Percentiles rank a stretch among this genome's conserved stretches.
These are phyloP conservation scores for Passer montanus DNA, from an alignment of 2,113 vertebrate species.

Conservation along the genomic window DNA sequence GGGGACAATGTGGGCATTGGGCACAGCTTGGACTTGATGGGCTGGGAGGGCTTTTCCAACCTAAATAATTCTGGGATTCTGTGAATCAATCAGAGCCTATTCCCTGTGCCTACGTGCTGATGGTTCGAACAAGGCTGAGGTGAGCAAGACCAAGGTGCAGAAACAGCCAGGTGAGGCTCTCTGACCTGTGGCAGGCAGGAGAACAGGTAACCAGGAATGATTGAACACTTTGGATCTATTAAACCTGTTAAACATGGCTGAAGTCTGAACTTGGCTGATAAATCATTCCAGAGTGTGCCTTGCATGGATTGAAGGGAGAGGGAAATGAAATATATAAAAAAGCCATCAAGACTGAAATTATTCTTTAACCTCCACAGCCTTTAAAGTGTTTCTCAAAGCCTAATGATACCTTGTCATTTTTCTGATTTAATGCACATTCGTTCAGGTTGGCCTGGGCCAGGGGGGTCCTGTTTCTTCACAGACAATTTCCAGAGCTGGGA, in stretches of 20 bases:
- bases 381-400: background rate
- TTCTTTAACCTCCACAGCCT: background rate
- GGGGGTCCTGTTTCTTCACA: background rate
- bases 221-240: background rate
- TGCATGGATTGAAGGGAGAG: background rate
- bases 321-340: conserved; percentile 5
- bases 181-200: background rate
- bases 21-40: rapidly evolving
- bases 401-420: background rate
- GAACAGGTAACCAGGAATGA: background rate
- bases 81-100: background rate
- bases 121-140: background rate
- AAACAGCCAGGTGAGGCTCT: background rate
- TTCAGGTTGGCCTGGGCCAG: background rate
- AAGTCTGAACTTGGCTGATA: background rate
- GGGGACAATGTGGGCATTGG: rapidly evolving
- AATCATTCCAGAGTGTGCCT: background rate
- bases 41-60: background rate
- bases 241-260: background rate
- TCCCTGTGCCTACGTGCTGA: rapidly evolving
- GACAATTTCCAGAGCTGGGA: background rate
- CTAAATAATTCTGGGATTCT: background rate
- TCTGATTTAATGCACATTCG: background rate
- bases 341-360: background rate
- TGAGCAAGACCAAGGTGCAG: background rate